phyloP scores from a whole-genome alignment of 2,888 invertebrate species.

The Sympetrum striolatum region DNA sequence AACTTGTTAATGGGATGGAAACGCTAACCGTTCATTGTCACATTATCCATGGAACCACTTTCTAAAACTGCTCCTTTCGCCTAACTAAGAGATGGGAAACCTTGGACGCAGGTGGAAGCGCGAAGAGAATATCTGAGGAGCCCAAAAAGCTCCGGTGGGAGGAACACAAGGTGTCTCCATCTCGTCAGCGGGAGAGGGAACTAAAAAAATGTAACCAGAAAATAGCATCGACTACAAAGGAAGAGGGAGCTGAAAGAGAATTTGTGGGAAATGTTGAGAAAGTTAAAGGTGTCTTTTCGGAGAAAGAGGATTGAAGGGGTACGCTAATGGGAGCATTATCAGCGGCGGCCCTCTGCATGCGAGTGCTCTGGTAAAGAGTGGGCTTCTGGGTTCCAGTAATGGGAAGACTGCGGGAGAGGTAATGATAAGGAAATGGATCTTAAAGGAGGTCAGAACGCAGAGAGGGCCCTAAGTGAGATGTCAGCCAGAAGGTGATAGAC shows the following conservation, averaged over 20 bases:
- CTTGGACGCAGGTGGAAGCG: background rate
- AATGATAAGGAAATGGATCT: conserved; percentile 37
- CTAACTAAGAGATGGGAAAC: conserved; percentile 15
- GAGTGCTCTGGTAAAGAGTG: background rate
- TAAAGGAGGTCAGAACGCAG: conserved; percentile 10
- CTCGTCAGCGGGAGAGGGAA: background rate
- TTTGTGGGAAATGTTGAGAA: conserved; percentile 9
- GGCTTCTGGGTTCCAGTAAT: background rate
- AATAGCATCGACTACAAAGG: background rate
- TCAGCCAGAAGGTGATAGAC: conserved; percentile 17
- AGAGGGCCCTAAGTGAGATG: conserved; percentile 31
- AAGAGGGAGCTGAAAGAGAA: background rate
- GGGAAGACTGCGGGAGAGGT: background rate
- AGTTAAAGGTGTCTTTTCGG: conserved; percentile 1
- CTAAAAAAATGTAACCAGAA: background rate
- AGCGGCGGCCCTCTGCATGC: background rate
- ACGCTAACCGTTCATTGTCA: conserved; percentile 30
- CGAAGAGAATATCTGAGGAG: background rate
- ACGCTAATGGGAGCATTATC: conserved; percentile 34
- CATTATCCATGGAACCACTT: conserved; percentile 24
- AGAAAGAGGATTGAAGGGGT: conserved; percentile 18
- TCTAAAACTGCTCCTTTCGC: background rate
- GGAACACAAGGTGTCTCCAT: conserved; percentile 10
- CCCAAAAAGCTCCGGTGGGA: background rate
- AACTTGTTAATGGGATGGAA: conserved; percentile 20